Base-by-base conservation (phyloP, 2,888 invertebrate species). In the Oxyteleia sp. region DNA sequence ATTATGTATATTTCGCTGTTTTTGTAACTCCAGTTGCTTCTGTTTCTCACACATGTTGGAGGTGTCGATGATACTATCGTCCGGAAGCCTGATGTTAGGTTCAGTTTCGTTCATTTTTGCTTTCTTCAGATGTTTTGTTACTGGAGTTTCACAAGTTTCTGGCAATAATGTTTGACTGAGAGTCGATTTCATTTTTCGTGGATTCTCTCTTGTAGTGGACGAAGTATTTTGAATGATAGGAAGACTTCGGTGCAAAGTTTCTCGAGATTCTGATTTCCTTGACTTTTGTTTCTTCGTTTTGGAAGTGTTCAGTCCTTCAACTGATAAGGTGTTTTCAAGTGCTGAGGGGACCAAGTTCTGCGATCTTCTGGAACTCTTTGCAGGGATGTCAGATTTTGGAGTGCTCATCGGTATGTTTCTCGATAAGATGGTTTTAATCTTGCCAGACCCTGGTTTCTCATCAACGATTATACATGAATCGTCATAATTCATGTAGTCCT, bases 61-160 rank as follows among this genome's bases (percentile, higher is more conserved):
- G n/a, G n/a, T n/a, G n/a, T n/a, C n/a, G n/a, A n/a, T n/a, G n/a
- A n/a, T n/a, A n/a, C n/a, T n/a, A n/a, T n/a, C n/a, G n/a, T n/a
- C n/a, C n/a, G n/a, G n/a, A n/a, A n/a, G n/a, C n/a, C 32, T 57
- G n/a, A 68, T 41, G 2, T 45, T n/a, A 3, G 92, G 92, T 3
- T 88, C 78, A 1, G 88, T 88, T 3, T 90, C 90, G 53, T 90
- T 91, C 45, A 93, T 78, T 66, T 89, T 92, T 0, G 88, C 85
- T 47, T 91, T 92, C 68, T 87, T 90, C 18, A 92, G 69, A 26
- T 85, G 86, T 26, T 89, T 90, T 5, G 88, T 88, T 15, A 82
- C 85, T 8, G 90, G 89, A 0, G 88, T 87, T 23, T 89, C 89
- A 2, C 29, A 11, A 4, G 32, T 26, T 82, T 18, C 61, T 45